phyloP scores from a whole-genome alignment of 2,888 invertebrate genomes.

The Hemicrepidius hirtus region DNA sequence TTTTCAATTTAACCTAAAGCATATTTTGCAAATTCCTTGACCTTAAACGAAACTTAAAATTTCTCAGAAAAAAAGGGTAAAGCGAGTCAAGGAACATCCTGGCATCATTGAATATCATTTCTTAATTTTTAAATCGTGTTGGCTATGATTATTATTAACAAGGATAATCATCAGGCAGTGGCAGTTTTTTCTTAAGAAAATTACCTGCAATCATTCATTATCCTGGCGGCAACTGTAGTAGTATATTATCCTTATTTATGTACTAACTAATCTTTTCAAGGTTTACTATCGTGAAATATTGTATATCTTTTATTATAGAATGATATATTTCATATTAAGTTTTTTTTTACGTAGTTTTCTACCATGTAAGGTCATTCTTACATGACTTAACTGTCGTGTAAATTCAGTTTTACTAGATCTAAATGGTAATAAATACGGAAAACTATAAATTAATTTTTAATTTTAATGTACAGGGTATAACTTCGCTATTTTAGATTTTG shows the following conservation, averaged over 20 bases:
- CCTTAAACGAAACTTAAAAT: too few species aligned
- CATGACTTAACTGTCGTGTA: too few species aligned
- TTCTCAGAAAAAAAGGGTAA: too few species aligned
- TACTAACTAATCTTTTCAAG: background rate
- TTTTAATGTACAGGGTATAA: too few species aligned
- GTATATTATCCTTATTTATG: background rate
- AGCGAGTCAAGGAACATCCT: background rate
- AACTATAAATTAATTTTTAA: too few species aligned
- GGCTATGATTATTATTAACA: too few species aligned
- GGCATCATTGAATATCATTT: background rate
- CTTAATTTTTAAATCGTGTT: too few species aligned
- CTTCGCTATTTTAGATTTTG: too few species aligned
- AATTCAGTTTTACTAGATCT: too few species aligned
- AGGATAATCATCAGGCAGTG: background rate
- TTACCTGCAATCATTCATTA: conserved; percentile 3
- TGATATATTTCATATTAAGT: conserved; percentile 4
- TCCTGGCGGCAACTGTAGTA: background rate
- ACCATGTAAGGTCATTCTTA: too few species aligned
- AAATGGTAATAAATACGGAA: too few species aligned
- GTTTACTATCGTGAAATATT: conserved; percentile 7
- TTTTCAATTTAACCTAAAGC: background rate
- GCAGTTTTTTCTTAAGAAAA: background rate
- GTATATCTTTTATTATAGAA: background rate
- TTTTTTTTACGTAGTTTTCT: too few species aligned
- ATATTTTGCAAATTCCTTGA: background rate